These are phyloP conservation scores for Phalloptychus januarius DNA, from an alignment of 2,797 vertebrate species.

Conservation along the genomic window DNA sequence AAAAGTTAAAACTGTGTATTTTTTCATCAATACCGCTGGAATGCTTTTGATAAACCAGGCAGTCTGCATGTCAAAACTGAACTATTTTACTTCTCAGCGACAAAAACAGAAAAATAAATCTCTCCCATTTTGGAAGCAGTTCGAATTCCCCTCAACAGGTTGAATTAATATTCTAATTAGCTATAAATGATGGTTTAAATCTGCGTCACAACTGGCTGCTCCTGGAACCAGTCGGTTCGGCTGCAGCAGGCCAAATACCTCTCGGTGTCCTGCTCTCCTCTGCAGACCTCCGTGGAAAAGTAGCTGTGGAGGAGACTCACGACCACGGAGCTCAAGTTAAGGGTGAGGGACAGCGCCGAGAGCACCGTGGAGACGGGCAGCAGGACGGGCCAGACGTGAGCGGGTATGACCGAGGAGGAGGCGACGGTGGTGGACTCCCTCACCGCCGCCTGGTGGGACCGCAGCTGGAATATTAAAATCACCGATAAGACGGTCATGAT, in stretches of 20 bases:
- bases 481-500: slow-evolving; percentile 88
- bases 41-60: not conserved
- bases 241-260: slow-evolving; percentile 77
- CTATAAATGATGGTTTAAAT: not conserved
- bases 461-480: slow-evolving; percentile 89
- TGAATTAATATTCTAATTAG: not conserved
- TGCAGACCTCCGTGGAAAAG: slow-evolving; percentile 85
- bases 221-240: not conserved
- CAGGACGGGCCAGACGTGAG: slow-evolving; percentile 74
- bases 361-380: slow-evolving; percentile 85
- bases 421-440: slow-evolving; percentile 55
- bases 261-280: slow-evolving; percentile 78
- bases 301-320: slow-evolving; percentile 90
- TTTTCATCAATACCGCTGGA: not conserved
- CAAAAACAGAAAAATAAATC: not conserved
- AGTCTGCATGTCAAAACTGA: not conserved
- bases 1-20: not conserved
- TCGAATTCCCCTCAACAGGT: not conserved
- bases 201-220: slow-evolving; percentile 24
- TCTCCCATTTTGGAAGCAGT: not conserved
- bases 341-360: slow-evolving; percentile 84
- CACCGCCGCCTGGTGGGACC: slow-evolving; percentile 73
- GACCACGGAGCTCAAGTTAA: slow-evolving; percentile 84
- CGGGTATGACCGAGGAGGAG: slow-evolving; percentile 62
- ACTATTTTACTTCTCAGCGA: not conserved